Conservation (phyloP, 2,113 vertebrate genomes). For the Planiliza haematocheilus region DNA sequence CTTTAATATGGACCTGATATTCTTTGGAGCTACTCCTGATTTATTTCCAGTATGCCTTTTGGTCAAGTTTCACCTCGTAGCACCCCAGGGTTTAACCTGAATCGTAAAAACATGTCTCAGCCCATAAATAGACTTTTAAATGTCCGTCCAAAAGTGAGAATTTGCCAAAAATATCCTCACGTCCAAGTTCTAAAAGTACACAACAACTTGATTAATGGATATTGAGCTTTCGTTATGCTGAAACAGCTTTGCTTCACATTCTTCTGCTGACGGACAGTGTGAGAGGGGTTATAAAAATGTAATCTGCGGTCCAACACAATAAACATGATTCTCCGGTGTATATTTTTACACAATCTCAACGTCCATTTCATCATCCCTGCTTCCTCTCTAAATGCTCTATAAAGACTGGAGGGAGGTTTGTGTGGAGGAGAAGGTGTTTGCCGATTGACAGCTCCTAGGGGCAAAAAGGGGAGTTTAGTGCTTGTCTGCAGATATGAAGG, state of each 20-base stretch:
- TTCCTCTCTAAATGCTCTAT: not conserved
- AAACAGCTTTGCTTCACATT: not conserved
- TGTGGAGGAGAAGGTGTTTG: not conserved
- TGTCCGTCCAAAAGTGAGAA: no score
- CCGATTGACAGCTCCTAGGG: constrained; percentile 9
- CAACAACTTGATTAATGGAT: constrained; percentile 1
- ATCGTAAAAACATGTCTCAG: no score
- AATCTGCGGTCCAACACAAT: no score
- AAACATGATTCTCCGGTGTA: not conserved
- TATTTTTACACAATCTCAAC: not conserved
- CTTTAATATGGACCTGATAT: no score
- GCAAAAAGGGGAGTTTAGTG: not conserved
- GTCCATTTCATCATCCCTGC: not conserved
- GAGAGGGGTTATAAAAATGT: not conserved
- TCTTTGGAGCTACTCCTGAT: no score
- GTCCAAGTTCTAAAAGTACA: not conserved
- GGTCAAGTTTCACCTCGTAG: no score
- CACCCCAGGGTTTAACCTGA: no score
- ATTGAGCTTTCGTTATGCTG: not conserved
- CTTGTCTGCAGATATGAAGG: constrained; percentile 2
- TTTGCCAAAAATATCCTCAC: not conserved
- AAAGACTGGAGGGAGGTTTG: not conserved
- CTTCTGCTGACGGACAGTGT: no score
- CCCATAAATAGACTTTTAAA: no score
- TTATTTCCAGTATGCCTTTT: no score